Evolutionary conservation across 1,140 invertebrate species (phyloP).

Genomic region (Microplitis mediator): DNA sequence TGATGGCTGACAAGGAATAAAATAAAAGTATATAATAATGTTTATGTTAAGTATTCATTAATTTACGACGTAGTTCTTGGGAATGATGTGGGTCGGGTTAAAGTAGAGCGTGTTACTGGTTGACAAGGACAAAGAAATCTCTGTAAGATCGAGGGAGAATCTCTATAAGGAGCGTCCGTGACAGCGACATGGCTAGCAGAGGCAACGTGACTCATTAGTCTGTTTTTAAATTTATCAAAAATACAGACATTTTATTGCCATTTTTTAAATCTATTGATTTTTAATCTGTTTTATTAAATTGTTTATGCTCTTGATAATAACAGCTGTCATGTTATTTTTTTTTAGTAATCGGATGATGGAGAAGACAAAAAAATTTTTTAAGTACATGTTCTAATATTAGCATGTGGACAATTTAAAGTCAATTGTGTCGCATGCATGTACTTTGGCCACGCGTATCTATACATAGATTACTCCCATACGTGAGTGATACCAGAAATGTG

Average conservation of each 20-base stretch:
- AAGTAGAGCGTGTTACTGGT: conserved; percentile 14
- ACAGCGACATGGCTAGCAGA: conserved; percentile 29
- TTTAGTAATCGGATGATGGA: not conserved
- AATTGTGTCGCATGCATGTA: conserved; percentile 11
- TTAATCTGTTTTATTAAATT: not conserved
- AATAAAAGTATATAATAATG: not conserved
- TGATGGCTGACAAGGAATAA: too few species aligned
- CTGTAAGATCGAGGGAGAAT: conserved; percentile 30
- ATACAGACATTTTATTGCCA: conserved; percentile 18
- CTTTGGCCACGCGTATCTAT: not conserved
- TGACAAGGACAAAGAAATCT: conserved; percentile 25
- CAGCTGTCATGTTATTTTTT: not conserved
- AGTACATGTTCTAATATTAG: conserved; percentile 48
- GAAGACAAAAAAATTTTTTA: not conserved
- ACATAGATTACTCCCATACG: conserved; percentile 6
- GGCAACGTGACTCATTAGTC: conserved; percentile 44
- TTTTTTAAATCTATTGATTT: not conserved
- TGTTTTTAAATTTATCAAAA: conserved; percentile 28
- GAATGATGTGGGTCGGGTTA: conserved; percentile 12
- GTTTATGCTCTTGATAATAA: not conserved
- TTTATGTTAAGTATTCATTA: not conserved
- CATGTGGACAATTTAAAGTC: not conserved
- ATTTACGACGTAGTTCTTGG: conserved; percentile 3
- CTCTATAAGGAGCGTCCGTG: conserved; percentile 49
- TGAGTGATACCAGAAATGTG: not conserved